These are phyloP conservation scores for Phasianus colchicus DNA, from an alignment of 2,113 vertebrate species.

Conservation along the genomic window DNA sequence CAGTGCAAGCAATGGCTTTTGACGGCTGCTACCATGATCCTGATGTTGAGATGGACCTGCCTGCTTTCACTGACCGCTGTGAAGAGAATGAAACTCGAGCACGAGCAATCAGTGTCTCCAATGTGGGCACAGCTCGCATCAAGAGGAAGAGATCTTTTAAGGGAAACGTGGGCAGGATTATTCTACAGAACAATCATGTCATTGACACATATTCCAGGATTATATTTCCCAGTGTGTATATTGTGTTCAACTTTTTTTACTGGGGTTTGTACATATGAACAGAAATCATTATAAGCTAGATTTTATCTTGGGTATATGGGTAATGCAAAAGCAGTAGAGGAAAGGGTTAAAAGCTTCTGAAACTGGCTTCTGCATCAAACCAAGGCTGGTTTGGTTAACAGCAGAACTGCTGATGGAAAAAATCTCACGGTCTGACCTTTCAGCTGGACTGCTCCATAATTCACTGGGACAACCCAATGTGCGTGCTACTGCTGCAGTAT, in stretches of 20 bases:
- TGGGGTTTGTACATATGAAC: slow-evolving; percentile 90
- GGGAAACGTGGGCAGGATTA: slow-evolving; percentile 82
- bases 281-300: background rate
- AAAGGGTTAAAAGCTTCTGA: background rate
- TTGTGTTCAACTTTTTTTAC: slow-evolving; percentile 93
- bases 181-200: slow-evolving; percentile 90
- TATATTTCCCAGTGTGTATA: slow-evolving; percentile 89
- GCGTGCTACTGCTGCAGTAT: background rate
- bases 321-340: background rate
- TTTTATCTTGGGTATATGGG: background rate
- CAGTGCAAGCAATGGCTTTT: slow-evolving; percentile 88
- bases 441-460: background rate
- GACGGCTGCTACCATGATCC: slow-evolving; percentile 88
- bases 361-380: background rate
- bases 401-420: background rate
- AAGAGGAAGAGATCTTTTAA: slow-evolving; percentile 82
- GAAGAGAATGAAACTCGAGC: slow-evolving; percentile 61
- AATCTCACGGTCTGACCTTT: background rate
- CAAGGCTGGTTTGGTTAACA: background rate
- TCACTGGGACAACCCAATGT: background rate
- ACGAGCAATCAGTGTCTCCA: slow-evolving; percentile 60
- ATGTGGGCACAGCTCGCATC: slow-evolving; percentile 57
- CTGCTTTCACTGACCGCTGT: slow-evolving; percentile 61
- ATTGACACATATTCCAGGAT: slow-evolving; percentile 92
- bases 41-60: slow-evolving; percentile 75